Evolutionary conservation across 2,888 invertebrate species (phyloP), one percentile per base, ranked within the genome.

Genomic region (Sisyra nigra): DNA sequence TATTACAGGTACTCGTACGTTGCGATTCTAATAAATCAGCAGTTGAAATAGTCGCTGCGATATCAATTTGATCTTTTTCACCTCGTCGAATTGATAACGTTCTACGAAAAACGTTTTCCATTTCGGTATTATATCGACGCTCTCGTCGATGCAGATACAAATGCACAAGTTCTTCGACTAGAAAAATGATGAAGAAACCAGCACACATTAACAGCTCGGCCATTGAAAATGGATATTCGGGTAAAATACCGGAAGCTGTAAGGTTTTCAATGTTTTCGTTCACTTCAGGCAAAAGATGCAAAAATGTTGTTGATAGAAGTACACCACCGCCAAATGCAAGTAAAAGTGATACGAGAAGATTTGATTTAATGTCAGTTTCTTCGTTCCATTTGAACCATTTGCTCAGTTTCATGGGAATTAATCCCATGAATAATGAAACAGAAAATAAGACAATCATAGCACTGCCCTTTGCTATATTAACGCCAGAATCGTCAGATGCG

Each of bases 281-380:
- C 0, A 87, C 79, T 65, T 87, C 87, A 1, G 87, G 87, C 44
- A 86, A 63, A 52, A 88, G 64, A 54, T 88, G 87, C 49, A 85
- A 61, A 55, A 88, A 85, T 3, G 85, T 85, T 2, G 87, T 87
- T 48, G 80, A 77, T 32, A 88, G 62, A 13, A 88, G 63, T 1
- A 87, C 86, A 8, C 87, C 87, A n/a, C 86, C 87, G 11, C 86
- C 87, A 49, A 86, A 80, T n/a, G 82, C 78, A 15, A 87, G 63
- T 17, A 84, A 59, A 13, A 77, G 69, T 7, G 69, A 72, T 3
- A 63, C 59, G 50, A 64, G 65, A 54, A 72, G 62, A 30, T 69
- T 60, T 46, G 61, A 62, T 40, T 66, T 66, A 1, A 68, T 66
- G 14, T 68, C 66, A 9, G 64, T 62, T 2, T 62, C 54, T 1